Evolutionary conservation across 2,797 vertebrate genomes (phyloP).

Genomic region (Eutrigla gurnardus): DNA sequence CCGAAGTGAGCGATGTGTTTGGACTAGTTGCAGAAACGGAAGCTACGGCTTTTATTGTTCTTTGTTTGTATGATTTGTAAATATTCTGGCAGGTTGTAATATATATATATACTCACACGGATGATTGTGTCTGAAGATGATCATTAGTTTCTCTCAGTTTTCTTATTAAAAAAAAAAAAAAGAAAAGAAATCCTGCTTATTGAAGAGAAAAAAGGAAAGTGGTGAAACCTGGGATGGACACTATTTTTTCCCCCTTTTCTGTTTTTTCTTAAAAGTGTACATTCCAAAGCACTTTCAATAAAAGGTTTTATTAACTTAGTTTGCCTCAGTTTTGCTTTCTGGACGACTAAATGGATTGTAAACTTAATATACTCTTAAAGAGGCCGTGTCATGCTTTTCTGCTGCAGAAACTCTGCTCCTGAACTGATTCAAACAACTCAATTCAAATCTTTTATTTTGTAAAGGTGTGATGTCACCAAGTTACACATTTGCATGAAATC

Average conservation of each 20-base stretch:
- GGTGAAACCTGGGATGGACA: conserved; percentile 22
- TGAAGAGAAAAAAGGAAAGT: conserved; percentile 45
- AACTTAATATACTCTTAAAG: no score
- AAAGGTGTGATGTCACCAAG: no score
- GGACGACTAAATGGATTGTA: background rate
- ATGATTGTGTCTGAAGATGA: conserved; percentile 54
- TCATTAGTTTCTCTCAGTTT: conserved; percentile 52
- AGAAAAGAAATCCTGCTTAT: conserved; percentile 44
- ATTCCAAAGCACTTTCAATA: conserved; percentile 83
- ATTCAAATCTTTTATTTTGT: no score
- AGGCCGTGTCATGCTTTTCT: no score
- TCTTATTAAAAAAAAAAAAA: conserved; percentile 28
- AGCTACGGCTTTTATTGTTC: conserved; percentile 41
- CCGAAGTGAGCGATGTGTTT: conserved; percentile 23
- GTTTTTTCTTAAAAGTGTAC: conserved; percentile 70
- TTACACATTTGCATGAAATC: no score
- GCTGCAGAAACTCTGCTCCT: no score
- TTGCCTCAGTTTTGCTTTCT: background rate
- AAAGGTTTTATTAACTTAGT: conserved; percentile 77
- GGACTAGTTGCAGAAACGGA: conserved; percentile 38
- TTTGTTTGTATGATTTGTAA: conserved; percentile 84
- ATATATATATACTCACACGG: conserved; percentile 53
- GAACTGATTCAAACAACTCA: no score
- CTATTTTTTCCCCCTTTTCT: conserved; percentile 9
- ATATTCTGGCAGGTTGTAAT: conserved; percentile 77